Percentiles rank a stretch among this genome's conserved stretches.
Conservation (phyloP, 2,113 vertebrate genomes). For the Globicephala melas region DNA sequence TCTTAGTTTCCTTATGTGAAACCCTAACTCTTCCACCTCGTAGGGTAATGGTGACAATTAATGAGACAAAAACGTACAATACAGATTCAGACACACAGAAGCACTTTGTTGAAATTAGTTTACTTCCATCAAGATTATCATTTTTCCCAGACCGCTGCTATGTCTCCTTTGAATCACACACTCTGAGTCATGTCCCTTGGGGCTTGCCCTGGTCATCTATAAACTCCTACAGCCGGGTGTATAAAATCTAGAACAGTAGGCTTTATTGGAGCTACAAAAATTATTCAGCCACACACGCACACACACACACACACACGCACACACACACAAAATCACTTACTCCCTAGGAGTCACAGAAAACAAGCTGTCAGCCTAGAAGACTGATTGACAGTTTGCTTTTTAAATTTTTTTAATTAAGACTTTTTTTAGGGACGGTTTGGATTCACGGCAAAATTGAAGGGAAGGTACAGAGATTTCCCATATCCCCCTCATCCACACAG, state of each 20-base stretch:
- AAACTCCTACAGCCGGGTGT: background rate
- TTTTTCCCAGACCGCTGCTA: background rate
- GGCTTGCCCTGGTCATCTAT: background rate
- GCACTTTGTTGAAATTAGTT: background rate
- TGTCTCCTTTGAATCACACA: background rate
- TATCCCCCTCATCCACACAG: no score
- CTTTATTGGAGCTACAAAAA: conserved; percentile 3
- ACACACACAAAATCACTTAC: background rate
- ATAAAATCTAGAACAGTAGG: conserved; percentile 28
- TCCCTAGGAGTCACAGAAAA: background rate
- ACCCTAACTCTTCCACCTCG: background rate
- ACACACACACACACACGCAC: background rate
- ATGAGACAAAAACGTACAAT: background rate
- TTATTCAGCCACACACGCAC: background rate
- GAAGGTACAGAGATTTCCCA: background rate
- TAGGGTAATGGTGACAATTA: background rate
- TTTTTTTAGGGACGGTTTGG: background rate
- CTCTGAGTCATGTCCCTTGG: background rate
- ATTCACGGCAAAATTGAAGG: background rate
- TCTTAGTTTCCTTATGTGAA: background rate
- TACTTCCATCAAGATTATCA: background rate
- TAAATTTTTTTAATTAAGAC: background rate
- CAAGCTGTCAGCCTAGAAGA: background rate
- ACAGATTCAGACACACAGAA: background rate
- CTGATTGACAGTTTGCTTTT: background rate